Conservation (phyloP, 1,140 invertebrate species). For the Temnothorax longispinosus region DNA sequence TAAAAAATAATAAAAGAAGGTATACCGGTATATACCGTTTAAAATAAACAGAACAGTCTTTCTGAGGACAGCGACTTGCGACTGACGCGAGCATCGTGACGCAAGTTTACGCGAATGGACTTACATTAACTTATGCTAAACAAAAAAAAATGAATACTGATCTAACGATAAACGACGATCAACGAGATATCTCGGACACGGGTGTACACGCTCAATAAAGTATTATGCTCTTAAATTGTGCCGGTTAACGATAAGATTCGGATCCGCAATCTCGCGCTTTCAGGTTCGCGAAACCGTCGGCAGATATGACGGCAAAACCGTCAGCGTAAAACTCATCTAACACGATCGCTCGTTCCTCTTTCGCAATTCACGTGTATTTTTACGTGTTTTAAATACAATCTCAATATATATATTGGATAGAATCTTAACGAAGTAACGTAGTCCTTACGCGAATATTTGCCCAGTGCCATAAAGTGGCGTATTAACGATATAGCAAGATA, state of each 20-base stretch:
- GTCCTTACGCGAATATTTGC: neutral
- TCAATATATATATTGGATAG: neutral
- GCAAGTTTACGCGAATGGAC: slow-evolving; percentile 32
- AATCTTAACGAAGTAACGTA: slow-evolving; percentile 33
- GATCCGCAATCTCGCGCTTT: neutral
- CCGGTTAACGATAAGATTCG: slow-evolving; percentile 8
- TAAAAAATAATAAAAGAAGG: slow-evolving; percentile 47
- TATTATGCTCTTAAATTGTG: slow-evolving; percentile 49
- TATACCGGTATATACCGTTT: slow-evolving; percentile 37
- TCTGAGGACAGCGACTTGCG: slow-evolving; percentile 54
- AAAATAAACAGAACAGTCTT: slow-evolving; percentile 74
- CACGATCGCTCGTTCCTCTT: neutral
- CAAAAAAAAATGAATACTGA: slow-evolving; percentile 65
- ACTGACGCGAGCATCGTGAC: neutral
- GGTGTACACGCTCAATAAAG: neutral
- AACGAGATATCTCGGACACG: slow-evolving; percentile 40
- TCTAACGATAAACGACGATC: slow-evolving; percentile 58
- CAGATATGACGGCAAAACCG: slow-evolving; percentile 32
- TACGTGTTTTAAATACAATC: slow-evolving; percentile 34
- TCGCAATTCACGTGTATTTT: neutral
- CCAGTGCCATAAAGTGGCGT: neutral
- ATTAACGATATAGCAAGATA: neutral
- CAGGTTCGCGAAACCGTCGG: slow-evolving; percentile 28
- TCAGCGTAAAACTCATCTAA: slow-evolving; percentile 2
- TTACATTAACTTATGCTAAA: slow-evolving; percentile 61